Conservation (phyloP, 2,797 vertebrate species). For the Coreius guichenoti region DNA sequence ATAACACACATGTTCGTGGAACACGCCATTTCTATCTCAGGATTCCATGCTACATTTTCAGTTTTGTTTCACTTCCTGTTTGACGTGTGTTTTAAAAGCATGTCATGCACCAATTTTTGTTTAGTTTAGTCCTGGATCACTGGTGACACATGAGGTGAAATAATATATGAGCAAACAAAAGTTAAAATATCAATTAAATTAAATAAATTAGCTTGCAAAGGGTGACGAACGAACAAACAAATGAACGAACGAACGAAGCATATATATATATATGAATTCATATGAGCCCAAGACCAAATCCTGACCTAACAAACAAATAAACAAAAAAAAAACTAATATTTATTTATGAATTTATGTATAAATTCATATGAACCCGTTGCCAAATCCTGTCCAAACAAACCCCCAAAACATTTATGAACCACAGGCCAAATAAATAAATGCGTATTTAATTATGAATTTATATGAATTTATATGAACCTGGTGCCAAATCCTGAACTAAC, state of each 20-base stretch:
- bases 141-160: background rate
- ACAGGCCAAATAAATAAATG: background rate
- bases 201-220: background rate
- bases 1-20: conserved; percentile 1
- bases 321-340: background rate
- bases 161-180: background rate
- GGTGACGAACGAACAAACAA: background rate
- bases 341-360: too few relatives aligned
- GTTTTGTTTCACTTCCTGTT: background rate
- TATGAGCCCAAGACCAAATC: background rate
- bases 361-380: background rate
- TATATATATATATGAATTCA: background rate
- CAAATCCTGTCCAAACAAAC: background rate
- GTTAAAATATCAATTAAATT: background rate
- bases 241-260: too few relatives aligned
- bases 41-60: background rate
- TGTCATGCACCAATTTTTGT: background rate
- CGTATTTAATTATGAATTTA: too few relatives aligned
- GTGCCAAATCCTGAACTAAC: too few relatives aligned
- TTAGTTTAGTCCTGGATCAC: background rate
- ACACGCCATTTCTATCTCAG: background rate
- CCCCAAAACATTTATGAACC: background rate
- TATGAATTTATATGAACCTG: too few relatives aligned
- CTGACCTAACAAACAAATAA: background rate
- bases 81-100: background rate